phyloP scores from a whole-genome alignment of 2,888 invertebrate genomes.

The Tetanocera ferruginea region DNA sequence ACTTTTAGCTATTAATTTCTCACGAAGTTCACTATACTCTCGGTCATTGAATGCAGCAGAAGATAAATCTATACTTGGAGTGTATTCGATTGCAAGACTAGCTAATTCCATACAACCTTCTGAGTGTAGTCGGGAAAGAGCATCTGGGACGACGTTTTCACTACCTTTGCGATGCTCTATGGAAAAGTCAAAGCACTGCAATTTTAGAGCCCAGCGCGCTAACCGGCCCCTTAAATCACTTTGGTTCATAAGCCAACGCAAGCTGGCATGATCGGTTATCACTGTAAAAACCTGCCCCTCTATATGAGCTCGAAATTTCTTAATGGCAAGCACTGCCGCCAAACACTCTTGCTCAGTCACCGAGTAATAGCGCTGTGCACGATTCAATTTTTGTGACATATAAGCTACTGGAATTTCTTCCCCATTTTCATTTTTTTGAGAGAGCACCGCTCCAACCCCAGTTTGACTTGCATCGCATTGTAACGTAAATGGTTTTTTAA shows the following conservation, averaged over 20 bases:
- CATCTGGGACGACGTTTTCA: not conserved
- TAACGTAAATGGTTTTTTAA: slow-evolving; percentile 39
- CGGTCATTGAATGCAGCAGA: not conserved
- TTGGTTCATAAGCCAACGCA: not conserved
- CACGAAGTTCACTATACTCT: not conserved
- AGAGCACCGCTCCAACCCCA: slow-evolving; percentile 41
- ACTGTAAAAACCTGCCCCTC: slow-evolving; percentile 40
- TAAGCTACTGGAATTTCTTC: slow-evolving; percentile 40
- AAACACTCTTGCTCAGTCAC: slow-evolving; percentile 45
- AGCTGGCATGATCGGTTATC: slow-evolving; percentile 11
- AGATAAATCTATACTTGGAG: not conserved
- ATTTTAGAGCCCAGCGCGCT: not conserved
- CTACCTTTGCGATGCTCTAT: not conserved
- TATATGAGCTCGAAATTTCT: slow-evolving; percentile 43
- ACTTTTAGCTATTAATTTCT: not conserved
- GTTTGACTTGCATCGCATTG: slow-evolving; percentile 44
- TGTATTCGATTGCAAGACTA: not conserved
- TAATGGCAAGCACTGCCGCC: slow-evolving; percentile 41
- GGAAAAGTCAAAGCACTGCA: not conserved
- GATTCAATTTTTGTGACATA: slow-evolving; percentile 43
- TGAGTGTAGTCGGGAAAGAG: not conserved
- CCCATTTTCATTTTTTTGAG: slow-evolving; percentile 32
- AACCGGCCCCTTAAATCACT: not conserved
- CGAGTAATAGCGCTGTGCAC: slow-evolving; percentile 42
- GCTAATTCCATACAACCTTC: not conserved